Evolutionary conservation across 2,113 vertebrate species (phyloP), one percentile per base, ranked within the genome.

Genomic region (Mobula birostris): DNA sequence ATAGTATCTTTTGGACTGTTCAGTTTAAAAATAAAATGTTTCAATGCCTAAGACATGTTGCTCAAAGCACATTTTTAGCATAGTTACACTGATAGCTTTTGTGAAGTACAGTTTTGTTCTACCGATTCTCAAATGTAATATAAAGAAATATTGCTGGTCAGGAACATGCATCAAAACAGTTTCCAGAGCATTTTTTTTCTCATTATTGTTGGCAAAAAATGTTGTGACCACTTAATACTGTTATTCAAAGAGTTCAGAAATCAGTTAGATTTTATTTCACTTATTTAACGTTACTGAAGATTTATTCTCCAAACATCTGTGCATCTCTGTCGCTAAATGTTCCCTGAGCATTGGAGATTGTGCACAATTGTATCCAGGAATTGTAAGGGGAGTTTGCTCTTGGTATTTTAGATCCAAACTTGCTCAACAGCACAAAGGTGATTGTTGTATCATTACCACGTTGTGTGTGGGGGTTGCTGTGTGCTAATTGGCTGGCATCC

Each of bases 1-100:
- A 79, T 79, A 32, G 32, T 79, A 90, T 90, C 85, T 90, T 90
- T 90, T 66, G n/a, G n/a, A 90, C n/a, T 90, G 85, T 90, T 90
- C 61, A n/a, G 17, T n/a, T 66, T 90, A 90, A n/a, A 48, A 90
- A 68, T 66, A 68, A 90, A 90, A 90, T 90, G 85, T 90, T 90
- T 90, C 85, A 90, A 90, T 68, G 85, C 85, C 66, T n/a, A 90
- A 88, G 14, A 90, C 85, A 90, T n/a, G n/a, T 90, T 90, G 58
- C 61, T 90, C 61, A 32, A 63, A 90, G 32, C n/a, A 66, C 85
- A 90, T 90, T 90, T 90, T 90, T 90, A 61, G 61, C 61, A 90
- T 66, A 90, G 61, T 66, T 66, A 66, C n/a, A 63, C 85, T 90
- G 85, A 90, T 90, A 90, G 85, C 61, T 32, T 61, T 63, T 88